Evolutionary conservation across 2,888 invertebrate species (phyloP).

Genomic region (Tipula helvola): DNA sequence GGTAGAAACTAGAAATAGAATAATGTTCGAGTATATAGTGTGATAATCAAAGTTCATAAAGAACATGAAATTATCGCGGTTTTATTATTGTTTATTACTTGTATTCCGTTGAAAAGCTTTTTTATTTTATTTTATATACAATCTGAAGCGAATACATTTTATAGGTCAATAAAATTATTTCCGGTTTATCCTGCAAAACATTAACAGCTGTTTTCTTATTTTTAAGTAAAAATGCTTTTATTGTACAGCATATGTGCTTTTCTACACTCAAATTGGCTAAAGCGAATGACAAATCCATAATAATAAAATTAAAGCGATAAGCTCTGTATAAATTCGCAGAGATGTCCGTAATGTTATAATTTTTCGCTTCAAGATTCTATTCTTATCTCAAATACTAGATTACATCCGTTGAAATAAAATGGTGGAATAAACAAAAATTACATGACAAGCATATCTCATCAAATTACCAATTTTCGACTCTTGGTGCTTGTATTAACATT

Average conservation of each 20-base stretch:
- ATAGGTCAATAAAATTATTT: neutral
- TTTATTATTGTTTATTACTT: neutral
- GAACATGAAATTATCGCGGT: neutral
- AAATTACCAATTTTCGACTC: too few relatives aligned
- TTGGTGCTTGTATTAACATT: too few relatives aligned
- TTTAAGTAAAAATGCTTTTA: neutral
- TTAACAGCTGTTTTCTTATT: neutral
- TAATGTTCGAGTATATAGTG: neutral
- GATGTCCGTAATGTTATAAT: too few relatives aligned
- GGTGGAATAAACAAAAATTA: too few relatives aligned
- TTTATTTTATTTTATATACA: neutral
- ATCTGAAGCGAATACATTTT: neutral
- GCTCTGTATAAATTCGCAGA: neutral
- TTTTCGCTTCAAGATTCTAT: too few relatives aligned
- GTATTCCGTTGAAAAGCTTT: neutral
- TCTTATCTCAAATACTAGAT: too few relatives aligned
- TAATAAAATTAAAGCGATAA: neutral
- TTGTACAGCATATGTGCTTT: neutral
- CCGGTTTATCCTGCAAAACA: neutral
- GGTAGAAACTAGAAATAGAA: too few relatives aligned
- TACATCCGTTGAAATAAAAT: too few relatives aligned
- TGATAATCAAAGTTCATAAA: neutral
- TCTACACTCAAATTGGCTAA: neutral
- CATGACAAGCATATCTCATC: too few relatives aligned
- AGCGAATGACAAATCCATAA: neutral